Evolutionary conservation across 2,888 invertebrate species (phyloP), one percentile per base, ranked within the genome.

Genomic region (Diadegma fenestrale): DNA sequence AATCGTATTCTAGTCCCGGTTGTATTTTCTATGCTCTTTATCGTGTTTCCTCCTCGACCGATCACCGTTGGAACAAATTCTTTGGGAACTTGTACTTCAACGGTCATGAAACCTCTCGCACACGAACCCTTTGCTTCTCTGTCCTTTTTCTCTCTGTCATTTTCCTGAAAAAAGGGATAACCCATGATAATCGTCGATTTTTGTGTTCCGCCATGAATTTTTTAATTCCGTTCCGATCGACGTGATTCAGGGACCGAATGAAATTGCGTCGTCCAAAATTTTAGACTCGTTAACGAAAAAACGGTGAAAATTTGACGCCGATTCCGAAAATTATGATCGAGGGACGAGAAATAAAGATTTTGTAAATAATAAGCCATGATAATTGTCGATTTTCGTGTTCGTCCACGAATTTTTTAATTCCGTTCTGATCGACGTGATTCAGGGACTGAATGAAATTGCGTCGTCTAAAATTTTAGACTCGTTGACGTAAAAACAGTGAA

Each of bases 21-120:
- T 88, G 95, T 96, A 77, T 95, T 95, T 93, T 98, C 96, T 85
- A 98, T 96, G 81, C 96, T 95, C 93, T 97, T 97, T 71, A 98
- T 96, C 90, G 96, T 96, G n/a, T 95, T 94, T 7, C 98, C 98
- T 89, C 95, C 96, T 88, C 97, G 95, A 51, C 98, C 97, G 89
- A 97, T 96, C 80, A 97, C 94, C 77, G 95, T 94, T 8, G 96
- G 95, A 22, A 97, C 95, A 90, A 95, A 95, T 79, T 96, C 95
- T 89, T 96, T 96, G 0, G 96, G 95, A 30, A 97, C 95, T 86
- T 94, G 93, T 3, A 96, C 92, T 93, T 96, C 96, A 71, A 95
- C 93, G 19, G 45, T 63, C 19, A 64, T 17, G 1, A 58, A 61
- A 17, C 54, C 48, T 37, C 61, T 71, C 7, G 63, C 19, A 48